Evolutionary conservation across 2,797 vertebrate species (phyloP).

Genomic region (Acanthornis magna): DNA sequence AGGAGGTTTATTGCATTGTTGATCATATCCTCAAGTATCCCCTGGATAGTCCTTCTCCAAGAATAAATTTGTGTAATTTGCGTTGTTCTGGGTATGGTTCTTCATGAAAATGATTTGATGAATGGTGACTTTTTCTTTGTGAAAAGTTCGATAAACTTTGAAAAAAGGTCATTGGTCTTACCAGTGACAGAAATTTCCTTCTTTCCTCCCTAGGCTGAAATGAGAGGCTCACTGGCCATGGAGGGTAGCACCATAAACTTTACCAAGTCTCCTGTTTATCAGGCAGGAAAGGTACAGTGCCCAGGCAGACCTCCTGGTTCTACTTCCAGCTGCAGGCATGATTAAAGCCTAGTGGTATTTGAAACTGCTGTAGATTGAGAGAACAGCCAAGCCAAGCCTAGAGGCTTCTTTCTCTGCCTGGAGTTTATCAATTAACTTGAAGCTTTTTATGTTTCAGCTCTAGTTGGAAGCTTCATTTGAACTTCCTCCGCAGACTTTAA

Average conservation of each 20-base stretch:
- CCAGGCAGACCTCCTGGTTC: neutral
- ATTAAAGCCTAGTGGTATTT: neutral
- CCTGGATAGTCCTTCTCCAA: neutral
- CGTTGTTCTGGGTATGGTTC: neutral
- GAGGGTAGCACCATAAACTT: neutral
- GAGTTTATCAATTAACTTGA: conserved; percentile 65
- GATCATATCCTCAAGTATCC: neutral
- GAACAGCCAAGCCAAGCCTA: conserved; percentile 54
- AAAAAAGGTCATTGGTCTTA: neutral
- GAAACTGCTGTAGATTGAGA: conserved; percentile 26
- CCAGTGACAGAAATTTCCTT: neutral
- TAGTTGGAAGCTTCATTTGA: conserved; percentile 68
- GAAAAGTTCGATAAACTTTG: neutral
- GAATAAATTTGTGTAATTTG: neutral
- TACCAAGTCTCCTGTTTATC: neutral
- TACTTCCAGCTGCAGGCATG: neutral
- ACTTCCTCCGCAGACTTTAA: conserved; percentile 66
- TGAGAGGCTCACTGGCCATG: neutral
- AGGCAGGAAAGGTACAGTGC: neutral
- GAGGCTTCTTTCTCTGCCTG: conserved; percentile 61
- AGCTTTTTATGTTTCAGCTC: conserved; percentile 61
- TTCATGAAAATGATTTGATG: neutral
- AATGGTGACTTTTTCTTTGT: neutral
- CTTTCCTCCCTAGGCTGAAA: neutral
- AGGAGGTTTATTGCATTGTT: neutral